Base-by-base conservation (phyloP, 1,140 invertebrate species). In the Heliconius congener region DNA sequence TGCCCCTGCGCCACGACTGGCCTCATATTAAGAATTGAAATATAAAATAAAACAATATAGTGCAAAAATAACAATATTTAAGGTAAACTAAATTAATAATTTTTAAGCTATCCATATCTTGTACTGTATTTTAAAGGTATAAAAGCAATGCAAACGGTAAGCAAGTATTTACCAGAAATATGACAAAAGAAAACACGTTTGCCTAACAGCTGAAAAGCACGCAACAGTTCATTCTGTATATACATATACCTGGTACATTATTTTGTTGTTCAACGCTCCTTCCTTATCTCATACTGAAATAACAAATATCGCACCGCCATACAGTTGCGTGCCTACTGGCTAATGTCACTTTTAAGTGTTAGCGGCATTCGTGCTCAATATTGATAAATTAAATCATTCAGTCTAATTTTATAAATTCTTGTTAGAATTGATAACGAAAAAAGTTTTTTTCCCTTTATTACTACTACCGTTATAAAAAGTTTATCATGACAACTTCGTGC, bases 241-340 rank as follows among this genome's bases (percentile, higher is more conserved):
- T 8, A 23, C 8, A 57, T 57, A 60, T 42, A 46, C 42, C 60
- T 66, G 23, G 60, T 66, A 66, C 27, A 66, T 30, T 52, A 27
- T 66, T 30, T 66, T 5, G 60, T 66, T 66, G 2, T 66, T 66
- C 60, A 23, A 57, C n/a, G 27, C 11, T 66, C n/a, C 3, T 66
- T 66, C 60, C 60, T 66, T 66, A 66, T 66, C 60, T 66, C 60
- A 1, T 66, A 30, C 27, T 66, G 23, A 66, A 66, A 66, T 66
- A 27, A 66, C 30, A 66, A 66, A 66, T 66, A 66, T 66, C 60
- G n/a, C 60, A 66, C 60, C 27, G 23, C 8, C 60, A 66, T 66
- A 66, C 60, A 27, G 27, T 66, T 66, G 60, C 60, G 60, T 66
- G 60, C 23, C 60, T 4, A 66, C 50, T 18, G 50, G 50, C 50